A percentile compares a stretch with the other conserved stretches of the same genome.
Evolutionary conservation across 2,113 vertebrate genomes (phyloP).

Genomic region (Phaethon lepturus): DNA sequence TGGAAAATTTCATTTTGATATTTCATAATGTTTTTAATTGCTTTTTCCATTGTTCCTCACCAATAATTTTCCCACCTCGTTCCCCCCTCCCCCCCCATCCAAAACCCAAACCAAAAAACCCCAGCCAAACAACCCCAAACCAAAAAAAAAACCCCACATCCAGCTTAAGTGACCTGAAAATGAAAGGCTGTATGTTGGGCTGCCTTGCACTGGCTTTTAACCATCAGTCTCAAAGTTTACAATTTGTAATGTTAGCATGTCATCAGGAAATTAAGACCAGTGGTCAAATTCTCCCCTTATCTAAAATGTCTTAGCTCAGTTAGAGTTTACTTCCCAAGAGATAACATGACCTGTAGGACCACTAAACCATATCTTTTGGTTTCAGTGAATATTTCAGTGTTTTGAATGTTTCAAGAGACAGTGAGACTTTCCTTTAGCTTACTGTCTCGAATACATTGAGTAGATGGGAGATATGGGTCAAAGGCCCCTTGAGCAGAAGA

Average conservation of each 20-base stretch:
- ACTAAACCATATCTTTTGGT: background rate
- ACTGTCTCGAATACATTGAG: accelerated
- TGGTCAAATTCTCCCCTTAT: constrained; percentile 9
- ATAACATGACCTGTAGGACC: background rate
- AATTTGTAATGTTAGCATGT: background rate
- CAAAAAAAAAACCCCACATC: background rate
- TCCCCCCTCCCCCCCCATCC: too few relatives aligned
- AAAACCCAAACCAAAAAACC: background rate
- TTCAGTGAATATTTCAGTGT: background rate
- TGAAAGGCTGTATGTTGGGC: background rate
- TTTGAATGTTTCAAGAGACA: background rate
- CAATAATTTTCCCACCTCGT: background rate
- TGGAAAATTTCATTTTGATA: background rate
- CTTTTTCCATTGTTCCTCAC: background rate
- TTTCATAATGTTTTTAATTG: background rate
- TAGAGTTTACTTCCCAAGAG: constrained; percentile 17
- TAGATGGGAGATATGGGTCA: accelerated
- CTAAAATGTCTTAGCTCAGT: background rate
- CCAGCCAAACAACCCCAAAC: too few relatives aligned
- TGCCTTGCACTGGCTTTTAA: background rate
- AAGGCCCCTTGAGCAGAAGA: background rate
- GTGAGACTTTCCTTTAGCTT: background rate
- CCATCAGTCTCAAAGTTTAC: background rate
- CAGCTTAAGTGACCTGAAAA: background rate
- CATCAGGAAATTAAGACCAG: constrained; percentile 23